A percentile compares a stretch with the other conserved stretches of the same genome.
Evolutionary conservation across 2,797 vertebrate species (phyloP).

Genomic region (Eupleurogrammus muticus): DNA sequence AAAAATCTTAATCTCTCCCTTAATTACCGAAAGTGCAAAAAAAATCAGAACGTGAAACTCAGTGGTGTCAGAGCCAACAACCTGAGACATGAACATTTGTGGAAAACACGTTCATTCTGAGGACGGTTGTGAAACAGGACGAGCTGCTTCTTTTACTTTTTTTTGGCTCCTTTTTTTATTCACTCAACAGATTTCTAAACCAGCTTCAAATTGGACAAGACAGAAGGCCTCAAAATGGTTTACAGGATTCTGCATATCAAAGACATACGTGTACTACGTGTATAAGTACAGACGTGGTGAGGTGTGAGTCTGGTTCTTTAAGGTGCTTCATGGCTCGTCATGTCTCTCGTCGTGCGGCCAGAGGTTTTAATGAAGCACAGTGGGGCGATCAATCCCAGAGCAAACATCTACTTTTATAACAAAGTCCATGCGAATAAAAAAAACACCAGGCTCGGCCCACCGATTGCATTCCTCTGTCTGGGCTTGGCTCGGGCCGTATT

Average conservation of each 20-base stretch:
- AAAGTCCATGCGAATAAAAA: neutral
- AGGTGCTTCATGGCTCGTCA: neutral
- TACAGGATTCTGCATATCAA: too few species aligned
- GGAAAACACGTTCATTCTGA: neutral
- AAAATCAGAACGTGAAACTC: neutral
- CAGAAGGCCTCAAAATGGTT: too few species aligned
- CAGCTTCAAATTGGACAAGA: too few species aligned
- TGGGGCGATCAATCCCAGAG: neutral
- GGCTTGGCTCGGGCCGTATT: neutral
- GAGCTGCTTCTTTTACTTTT: too few species aligned
- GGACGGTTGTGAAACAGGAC: neutral
- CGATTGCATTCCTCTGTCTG: too few species aligned
- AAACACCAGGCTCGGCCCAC: neutral
- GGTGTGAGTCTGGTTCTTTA: neutral
- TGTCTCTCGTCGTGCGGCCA: neutral
- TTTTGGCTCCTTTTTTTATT: neutral
- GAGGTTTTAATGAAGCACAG: neutral
- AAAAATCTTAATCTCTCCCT: slow-evolving; percentile 16
- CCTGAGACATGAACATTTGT: neutral
- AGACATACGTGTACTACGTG: neutral
- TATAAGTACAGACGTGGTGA: neutral
- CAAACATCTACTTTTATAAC: neutral
- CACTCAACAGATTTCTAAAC: neutral
- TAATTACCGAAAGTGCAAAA: slow-evolving; percentile 42
- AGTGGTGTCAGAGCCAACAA: neutral